Percentiles rank a stretch among this genome's conserved stretches.
phyloP scores from a whole-genome alignment of 2,888 invertebrate genomes.

The Strigamia maritima region DNA sequence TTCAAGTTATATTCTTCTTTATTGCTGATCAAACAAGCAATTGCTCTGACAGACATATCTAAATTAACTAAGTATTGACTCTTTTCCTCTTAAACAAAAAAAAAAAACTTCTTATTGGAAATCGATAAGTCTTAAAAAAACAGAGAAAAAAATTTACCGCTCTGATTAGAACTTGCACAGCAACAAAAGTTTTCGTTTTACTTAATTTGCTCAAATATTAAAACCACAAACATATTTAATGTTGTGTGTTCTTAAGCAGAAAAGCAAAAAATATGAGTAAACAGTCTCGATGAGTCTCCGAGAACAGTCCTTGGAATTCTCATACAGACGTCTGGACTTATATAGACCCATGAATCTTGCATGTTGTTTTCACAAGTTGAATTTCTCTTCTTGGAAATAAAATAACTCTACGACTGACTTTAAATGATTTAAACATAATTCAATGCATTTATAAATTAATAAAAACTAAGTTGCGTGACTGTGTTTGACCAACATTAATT shows the following conservation, averaged over 20 bases:
- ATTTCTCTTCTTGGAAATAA: background rate
- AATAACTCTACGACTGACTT: background rate
- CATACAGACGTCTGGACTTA: conserved; percentile 24
- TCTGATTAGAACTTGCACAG: background rate
- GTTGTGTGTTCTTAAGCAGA: background rate
- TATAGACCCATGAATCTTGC: conserved; percentile 15
- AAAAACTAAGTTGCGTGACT: background rate
- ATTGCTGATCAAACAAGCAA: background rate
- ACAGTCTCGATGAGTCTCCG: background rate
- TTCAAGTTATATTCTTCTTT: background rate
- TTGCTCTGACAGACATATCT: background rate
- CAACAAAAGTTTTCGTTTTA: background rate
- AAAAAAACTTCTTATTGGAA: conserved; percentile 2
- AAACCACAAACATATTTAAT: background rate
- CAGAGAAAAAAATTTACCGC: background rate
- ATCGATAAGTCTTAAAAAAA: background rate
- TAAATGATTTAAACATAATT: background rate
- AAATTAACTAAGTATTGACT: conserved; percentile 6
- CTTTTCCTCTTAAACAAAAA: background rate
- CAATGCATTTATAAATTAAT: background rate
- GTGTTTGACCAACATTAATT: background rate
- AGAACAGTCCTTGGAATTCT: conserved; percentile 10
- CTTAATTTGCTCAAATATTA: background rate
- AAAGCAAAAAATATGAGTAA: conserved; percentile 14
- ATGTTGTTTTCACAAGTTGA: background rate